phyloP scores from a whole-genome alignment of 2,113 vertebrate species.

The Phaethornis superciliosus region DNA sequence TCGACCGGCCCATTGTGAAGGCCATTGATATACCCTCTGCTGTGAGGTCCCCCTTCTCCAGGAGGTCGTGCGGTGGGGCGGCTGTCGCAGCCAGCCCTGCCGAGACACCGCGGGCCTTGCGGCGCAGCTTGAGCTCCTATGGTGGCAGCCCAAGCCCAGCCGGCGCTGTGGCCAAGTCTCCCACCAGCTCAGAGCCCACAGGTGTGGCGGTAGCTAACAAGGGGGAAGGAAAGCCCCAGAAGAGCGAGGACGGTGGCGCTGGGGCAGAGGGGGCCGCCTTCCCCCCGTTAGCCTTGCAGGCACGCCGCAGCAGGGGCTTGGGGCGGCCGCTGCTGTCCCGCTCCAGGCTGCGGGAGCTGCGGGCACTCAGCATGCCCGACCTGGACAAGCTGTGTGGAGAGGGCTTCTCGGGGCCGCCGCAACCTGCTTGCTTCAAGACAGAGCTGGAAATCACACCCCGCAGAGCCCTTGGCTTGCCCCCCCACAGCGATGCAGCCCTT shows the following conservation, averaged over 20 bases:
- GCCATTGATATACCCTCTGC: conserved; percentile 77
- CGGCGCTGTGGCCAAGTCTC: conserved; percentile 46
- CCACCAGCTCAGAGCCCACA: not conserved
- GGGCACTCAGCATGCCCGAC: conserved; percentile 93
- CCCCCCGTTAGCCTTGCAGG: not conserved
- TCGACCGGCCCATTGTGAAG: conserved; percentile 81
- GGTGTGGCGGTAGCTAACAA: not conserved
- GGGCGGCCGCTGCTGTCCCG: conserved; percentile 68
- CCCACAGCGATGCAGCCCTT: not conserved
- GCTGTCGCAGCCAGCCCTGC: not conserved
- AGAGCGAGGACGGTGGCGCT: fast-evolving
- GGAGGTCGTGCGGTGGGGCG: conserved; percentile 81
- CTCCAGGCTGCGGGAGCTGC: conserved; percentile 85
- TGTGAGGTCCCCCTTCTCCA: conserved; percentile 75
- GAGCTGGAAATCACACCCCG: conserved; percentile 75
- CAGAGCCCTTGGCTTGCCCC: not conserved
- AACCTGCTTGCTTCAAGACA: conserved; percentile 67
- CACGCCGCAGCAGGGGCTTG: conserved; percentile 73
- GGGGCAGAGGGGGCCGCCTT: not conserved
- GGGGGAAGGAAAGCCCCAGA: not conserved
- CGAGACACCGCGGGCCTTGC: conserved; percentile 57
- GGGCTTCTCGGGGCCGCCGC: conserved; percentile 56
- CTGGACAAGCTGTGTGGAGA: conserved; percentile 87
- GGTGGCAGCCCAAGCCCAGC: conserved; percentile 65
- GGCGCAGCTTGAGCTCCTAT: conserved; percentile 84